Evolutionary conservation across 2,113 vertebrate genomes (phyloP).

Genomic region (Mionectes macconnelli): DNA sequence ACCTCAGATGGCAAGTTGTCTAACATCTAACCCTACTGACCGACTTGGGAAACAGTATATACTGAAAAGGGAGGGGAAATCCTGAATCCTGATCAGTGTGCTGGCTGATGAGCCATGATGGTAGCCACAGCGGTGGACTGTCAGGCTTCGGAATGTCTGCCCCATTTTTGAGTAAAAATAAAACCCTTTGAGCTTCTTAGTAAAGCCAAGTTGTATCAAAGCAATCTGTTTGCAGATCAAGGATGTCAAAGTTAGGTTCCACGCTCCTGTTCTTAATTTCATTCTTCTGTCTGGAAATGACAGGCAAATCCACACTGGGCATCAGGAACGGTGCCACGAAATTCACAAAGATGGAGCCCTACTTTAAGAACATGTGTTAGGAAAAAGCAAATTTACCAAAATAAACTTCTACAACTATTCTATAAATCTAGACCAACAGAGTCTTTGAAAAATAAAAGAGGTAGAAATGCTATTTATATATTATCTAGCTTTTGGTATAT

Average conservation of each 20-base stretch:
- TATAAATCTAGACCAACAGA: neutral
- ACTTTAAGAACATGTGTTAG: neutral
- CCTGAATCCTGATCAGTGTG: neutral
- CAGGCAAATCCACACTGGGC: neutral
- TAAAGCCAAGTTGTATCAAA: neutral
- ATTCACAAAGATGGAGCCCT: neutral
- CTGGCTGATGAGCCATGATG: neutral
- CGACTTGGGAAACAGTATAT: neutral
- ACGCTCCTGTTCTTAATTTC: neutral
- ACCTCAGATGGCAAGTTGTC: neutral
- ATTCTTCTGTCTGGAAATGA: neutral
- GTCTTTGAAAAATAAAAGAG: neutral
- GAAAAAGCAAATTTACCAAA: neutral
- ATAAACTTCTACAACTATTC: neutral
- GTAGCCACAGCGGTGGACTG: fast-evolving
- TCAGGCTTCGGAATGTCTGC: neutral
- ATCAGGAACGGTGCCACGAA: neutral
- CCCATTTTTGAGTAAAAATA: neutral
- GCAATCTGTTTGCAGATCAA: neutral
- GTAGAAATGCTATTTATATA: too few relatives aligned
- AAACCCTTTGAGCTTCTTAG: neutral
- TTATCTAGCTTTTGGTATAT: too few relatives aligned
- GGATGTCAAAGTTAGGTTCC: neutral
- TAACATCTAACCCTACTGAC: slow-evolving; percentile 29
- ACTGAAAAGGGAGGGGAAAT: neutral